Evolutionary conservation across 1,140 invertebrate species (phyloP).

Genomic region (Dendroctonus valens): DNA sequence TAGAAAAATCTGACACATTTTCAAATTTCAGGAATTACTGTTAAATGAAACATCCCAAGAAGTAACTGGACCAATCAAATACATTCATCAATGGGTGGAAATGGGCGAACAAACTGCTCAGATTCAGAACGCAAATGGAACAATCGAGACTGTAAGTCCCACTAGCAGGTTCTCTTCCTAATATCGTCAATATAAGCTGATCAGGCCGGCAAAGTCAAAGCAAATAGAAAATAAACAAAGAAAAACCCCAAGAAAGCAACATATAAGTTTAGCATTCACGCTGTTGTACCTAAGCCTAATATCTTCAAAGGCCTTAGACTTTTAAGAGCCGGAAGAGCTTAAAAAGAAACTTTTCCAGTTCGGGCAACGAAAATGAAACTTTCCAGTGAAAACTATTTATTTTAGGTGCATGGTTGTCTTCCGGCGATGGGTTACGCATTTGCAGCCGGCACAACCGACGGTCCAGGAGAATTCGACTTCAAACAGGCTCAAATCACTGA

Average conservation of each 20-base stretch:
- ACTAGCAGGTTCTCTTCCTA: background rate
- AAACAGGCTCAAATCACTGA: constrained; percentile 71
- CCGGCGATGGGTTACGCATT: constrained; percentile 90
- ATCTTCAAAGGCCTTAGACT: too few relatives aligned
- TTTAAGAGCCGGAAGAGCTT: too few relatives aligned
- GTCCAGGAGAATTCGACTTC: constrained; percentile 88
- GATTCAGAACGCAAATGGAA: constrained; percentile 44
- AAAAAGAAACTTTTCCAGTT: background rate
- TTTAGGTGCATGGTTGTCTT: constrained; percentile 4
- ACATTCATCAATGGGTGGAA: constrained; percentile 80
- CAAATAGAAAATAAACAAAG: too few relatives aligned
- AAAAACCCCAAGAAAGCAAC: too few relatives aligned
- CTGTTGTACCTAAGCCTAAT: too few relatives aligned
- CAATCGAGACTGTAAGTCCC: constrained; percentile 24
- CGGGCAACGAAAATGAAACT: background rate
- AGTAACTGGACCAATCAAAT: constrained; percentile 69
- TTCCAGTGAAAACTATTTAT: background rate
- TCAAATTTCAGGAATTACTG: constrained; percentile 57
- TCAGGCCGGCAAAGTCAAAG: too few relatives aligned
- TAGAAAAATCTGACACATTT: background rate
- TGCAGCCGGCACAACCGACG: constrained; percentile 92
- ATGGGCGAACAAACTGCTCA: constrained; percentile 72
- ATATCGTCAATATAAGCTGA: background rate
- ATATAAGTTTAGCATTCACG: too few relatives aligned
- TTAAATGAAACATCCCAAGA: constrained; percentile 53